A percentile compares a stretch with the other conserved stretches of the same genome.
phyloP scores from a whole-genome alignment of 2,888 invertebrate species.

The Tortricodes alternella region DNA sequence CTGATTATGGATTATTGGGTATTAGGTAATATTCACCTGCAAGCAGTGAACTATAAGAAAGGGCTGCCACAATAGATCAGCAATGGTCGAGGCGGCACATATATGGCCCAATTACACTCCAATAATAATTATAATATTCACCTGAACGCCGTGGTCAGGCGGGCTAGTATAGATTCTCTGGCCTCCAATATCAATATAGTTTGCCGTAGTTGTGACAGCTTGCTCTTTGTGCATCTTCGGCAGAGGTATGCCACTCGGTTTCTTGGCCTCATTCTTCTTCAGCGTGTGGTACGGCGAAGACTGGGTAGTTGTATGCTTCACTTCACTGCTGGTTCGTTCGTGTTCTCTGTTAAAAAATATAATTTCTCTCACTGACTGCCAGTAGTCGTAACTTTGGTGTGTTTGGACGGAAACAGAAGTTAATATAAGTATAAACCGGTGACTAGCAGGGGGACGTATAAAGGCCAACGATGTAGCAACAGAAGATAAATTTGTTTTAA shows the following conservation, averaged over 20 bases:
- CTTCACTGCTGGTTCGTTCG: constrained; percentile 74
- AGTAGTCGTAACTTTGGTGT: background rate
- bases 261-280: constrained; percentile 70
- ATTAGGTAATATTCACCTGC: no score
- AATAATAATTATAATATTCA: constrained; percentile 39
- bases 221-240: constrained; percentile 75
- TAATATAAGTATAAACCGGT: no score
- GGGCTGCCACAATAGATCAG: no score
- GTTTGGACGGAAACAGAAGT: no score
- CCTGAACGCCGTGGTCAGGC: constrained; percentile 80
- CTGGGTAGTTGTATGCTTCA: constrained; percentile 70
- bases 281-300: constrained; percentile 77
- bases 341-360: constrained; percentile 72
- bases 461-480: no score
- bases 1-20: no score
- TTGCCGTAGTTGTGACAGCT: constrained; percentile 62
- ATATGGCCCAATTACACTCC: no score
- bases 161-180: constrained; percentile 78
- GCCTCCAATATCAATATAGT: constrained; percentile 77
- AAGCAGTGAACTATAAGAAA: no score
- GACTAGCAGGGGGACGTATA: no score
- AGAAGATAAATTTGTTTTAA: no score
- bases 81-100: no score
- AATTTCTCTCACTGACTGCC: background rate
- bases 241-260: constrained; percentile 75